These are phyloP conservation scores for Apteryx owenii DNA, from an alignment of 2,113 vertebrate species.

Conservation along the genomic window DNA sequence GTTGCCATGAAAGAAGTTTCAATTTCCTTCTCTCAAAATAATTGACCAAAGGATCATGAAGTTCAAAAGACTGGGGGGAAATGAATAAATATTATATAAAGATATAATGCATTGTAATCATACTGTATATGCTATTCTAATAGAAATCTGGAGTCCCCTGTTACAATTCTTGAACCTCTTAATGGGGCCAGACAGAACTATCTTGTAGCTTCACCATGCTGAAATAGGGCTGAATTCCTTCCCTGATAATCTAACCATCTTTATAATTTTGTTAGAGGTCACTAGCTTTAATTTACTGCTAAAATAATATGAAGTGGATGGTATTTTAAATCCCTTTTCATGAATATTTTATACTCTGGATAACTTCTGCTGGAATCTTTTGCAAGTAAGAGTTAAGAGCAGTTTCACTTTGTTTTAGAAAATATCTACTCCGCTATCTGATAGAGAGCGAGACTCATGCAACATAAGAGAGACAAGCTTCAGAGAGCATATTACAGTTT, in stretches of 20 bases:
- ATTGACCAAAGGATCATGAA: slow-evolving; percentile 48
- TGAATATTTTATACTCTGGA: slow-evolving; percentile 15
- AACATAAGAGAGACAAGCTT: neutral
- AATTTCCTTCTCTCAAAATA: slow-evolving; percentile 66
- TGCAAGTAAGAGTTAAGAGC: neutral
- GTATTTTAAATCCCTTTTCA: slow-evolving; percentile 16
- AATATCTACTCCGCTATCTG: neutral
- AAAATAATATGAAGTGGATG: slow-evolving; percentile 18
- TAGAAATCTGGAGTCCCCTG: slow-evolving; percentile 6
- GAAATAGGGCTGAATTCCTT: neutral
- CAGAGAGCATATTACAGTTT: neutral
- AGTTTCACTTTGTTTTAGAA: neutral
- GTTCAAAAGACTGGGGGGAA: slow-evolving; percentile 46
- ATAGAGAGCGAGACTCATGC: neutral
- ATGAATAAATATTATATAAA: slow-evolving; percentile 67
- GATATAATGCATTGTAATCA: slow-evolving; percentile 41
- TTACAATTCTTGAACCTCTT: slow-evolving; percentile 44
- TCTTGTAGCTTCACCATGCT: neutral
- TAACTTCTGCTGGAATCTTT: neutral
- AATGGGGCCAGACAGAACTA: neutral
- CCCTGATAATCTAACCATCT: neutral
- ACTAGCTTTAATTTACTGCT: slow-evolving; percentile 31
- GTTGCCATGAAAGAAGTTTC: slow-evolving; percentile 36
- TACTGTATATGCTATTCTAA: slow-evolving; percentile 14
- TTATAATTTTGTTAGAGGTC: slow-evolving; percentile 21